Conservation (phyloP, 2,113 vertebrate genomes). For the Maccullochella peelii region DNA sequence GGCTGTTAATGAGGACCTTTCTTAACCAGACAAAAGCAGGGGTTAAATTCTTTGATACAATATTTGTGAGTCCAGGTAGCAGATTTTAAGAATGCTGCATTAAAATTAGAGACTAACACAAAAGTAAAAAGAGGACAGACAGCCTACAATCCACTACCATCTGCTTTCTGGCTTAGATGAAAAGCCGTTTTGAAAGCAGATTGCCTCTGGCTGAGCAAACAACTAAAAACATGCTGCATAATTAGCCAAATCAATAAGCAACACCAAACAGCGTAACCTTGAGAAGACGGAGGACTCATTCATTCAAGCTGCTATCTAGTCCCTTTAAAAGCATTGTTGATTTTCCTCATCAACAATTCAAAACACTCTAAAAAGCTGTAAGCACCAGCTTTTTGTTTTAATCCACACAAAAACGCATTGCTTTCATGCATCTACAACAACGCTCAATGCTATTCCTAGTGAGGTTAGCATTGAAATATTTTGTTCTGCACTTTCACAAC, state of each 20-base stretch:
- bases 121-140: constrained; percentile 24
- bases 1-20: neutral
- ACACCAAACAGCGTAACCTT: constrained; percentile 37
- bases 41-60: neutral
- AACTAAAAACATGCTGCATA: constrained; percentile 62
- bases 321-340: constrained; percentile 58
- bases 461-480: constrained; percentile 46
- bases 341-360: constrained; percentile 59
- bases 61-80: constrained; percentile 10
- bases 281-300: constrained; percentile 9
- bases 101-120: neutral
- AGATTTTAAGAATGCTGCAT: constrained; percentile 12
- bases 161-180: constrained; percentile 50
- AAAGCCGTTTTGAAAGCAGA: constrained; percentile 47
- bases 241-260: constrained; percentile 58
- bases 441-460: constrained; percentile 42
- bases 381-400: constrained; percentile 15
- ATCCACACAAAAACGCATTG: neutral
- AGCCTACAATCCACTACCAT: constrained; percentile 39
- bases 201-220: constrained; percentile 48
- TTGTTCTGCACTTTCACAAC: neutral
- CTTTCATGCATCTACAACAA: constrained; percentile 44
- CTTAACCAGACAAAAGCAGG: neutral
- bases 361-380: constrained; percentile 18
- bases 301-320: constrained; percentile 12